Conservation (phyloP, 2,888 invertebrate species). For the Ormyrus rosae region DNA sequence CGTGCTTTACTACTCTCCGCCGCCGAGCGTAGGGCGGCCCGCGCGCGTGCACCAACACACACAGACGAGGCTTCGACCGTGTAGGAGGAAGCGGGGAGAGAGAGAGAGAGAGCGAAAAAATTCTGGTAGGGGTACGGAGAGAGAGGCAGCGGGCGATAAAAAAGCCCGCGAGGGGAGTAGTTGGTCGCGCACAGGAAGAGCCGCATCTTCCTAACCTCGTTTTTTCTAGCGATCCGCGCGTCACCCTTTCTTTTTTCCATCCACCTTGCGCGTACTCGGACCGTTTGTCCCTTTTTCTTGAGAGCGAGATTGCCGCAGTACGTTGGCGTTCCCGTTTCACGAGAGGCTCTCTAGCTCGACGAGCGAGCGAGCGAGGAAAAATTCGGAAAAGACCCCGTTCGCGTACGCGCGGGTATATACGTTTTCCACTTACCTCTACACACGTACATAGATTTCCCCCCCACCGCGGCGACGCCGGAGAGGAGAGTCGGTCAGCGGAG, state of each 20-base stretch:
- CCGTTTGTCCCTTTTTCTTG: too few relatives aligned
- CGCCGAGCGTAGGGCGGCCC: slow-evolving; percentile 11
- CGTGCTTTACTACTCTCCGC: neutral
- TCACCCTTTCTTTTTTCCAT: slow-evolving; percentile 14
- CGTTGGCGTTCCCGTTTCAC: too few relatives aligned
- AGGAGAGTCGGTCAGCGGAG: slow-evolving; percentile 21
- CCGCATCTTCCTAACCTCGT: slow-evolving; percentile 54
- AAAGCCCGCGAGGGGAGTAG: neutral
- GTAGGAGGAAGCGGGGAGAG: slow-evolving; percentile 22
- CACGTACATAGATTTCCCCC: too few relatives aligned
- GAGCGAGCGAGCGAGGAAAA: slow-evolving; percentile 20
- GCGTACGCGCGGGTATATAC: neutral
- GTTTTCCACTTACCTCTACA: slow-evolving; percentile 1
- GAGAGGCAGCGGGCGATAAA: slow-evolving; percentile 1
- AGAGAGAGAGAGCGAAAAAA: neutral
- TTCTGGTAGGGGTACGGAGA: too few relatives aligned
- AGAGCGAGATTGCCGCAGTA: too few relatives aligned
- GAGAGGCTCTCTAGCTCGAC: too few relatives aligned
- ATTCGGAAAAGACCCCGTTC: slow-evolving; percentile 37
- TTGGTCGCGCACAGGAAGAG: slow-evolving; percentile 12
- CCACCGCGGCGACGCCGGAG: too few relatives aligned
- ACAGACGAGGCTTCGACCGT: slow-evolving; percentile 4
- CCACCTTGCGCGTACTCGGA: neutral
- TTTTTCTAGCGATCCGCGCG: slow-evolving; percentile 34
- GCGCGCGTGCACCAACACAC: slow-evolving; percentile 54